Base-by-base conservation (phyloP, 1,140 invertebrate species). In the Platyscapa corneri region DNA sequence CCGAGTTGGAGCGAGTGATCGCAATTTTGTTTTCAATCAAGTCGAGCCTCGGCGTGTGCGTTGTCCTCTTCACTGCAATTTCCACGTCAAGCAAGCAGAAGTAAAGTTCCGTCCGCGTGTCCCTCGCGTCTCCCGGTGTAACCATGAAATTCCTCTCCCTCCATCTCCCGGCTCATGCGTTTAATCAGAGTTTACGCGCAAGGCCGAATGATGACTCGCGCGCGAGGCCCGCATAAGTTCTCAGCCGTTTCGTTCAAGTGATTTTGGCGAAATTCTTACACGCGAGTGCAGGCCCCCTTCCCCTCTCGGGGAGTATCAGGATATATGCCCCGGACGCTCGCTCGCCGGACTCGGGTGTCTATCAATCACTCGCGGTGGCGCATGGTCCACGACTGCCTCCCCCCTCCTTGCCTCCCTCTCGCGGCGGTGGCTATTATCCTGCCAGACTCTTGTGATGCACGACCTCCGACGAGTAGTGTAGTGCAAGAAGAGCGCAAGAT, bases 361-460 rank as follows among this genome's bases (percentile, higher is more conserved):
- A 92, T 92, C 91, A 92, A 92, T 92, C 91, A 92, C 89, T 88
- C 53, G 32, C 37, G 67, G 67, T 87, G 89, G 87, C 88, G 87
- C 88, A 88, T 90, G 91, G 89, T 90, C 90, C 88, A 91, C 90
- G 89, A 91, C 88, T 89, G 65, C 88, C 42, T 72, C 76, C 23
- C 64, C 76, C 42, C 75, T 37, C 60, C 3, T 14, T 10, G 23
- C 27, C 42, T n/a, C 49, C 18, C 49, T 77, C 85, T 75, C 86
- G 87, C 89, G 88, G 87, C 89, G 87, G 88, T 86, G 88, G 91
- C 91, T 90, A 92, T 92, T 92, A 92, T 92, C 91, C 91, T 92
- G 91, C 91, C 91, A 92, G 90, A 89, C 90, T 90, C 87, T 88
- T 89, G 90, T 92, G 91, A 92, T 92, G 91, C 91, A 92, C 91